phyloP scores from a whole-genome alignment of 2,797 vertebrate genomes.

The Macropodus opercularis region DNA sequence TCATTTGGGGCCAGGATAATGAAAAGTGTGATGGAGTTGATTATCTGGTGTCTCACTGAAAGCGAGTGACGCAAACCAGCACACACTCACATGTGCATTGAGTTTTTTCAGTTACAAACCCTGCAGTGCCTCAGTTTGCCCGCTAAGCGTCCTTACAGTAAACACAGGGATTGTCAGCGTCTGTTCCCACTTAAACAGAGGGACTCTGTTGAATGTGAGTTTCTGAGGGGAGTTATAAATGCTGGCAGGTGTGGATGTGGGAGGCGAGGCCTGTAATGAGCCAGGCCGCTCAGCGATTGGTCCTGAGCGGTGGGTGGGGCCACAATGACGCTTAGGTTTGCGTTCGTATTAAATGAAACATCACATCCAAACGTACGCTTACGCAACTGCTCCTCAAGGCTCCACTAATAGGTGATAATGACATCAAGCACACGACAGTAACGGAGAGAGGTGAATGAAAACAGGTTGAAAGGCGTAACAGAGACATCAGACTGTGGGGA shows the following conservation, averaged over 20 bases:
- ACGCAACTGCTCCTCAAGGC: conserved; percentile 62
- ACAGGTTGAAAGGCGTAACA: conserved; percentile 32
- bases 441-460: conserved; percentile 30
- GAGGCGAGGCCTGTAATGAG: conserved; percentile 69
- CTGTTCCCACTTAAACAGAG: conserved; percentile 64
- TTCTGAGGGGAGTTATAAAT: conserved; percentile 65
- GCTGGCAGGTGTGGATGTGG: conserved; percentile 73
- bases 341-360: conserved; percentile 70
- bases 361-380: conserved; percentile 65
- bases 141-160: conserved; percentile 65
- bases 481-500: conserved; percentile 19
- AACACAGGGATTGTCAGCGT: conserved; percentile 31
- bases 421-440: conserved; percentile 46
- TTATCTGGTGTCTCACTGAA: not conserved
- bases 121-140: conserved; percentile 55
- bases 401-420: conserved; percentile 55
- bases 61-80: not conserved
- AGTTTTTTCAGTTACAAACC: not conserved
- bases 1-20: not conserved
- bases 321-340: conserved; percentile 67
- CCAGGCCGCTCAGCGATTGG: conserved; percentile 57
- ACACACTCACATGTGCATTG: conserved; percentile 25
- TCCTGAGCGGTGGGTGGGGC: conserved; percentile 42
- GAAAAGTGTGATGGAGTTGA: not conserved
- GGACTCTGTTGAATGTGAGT: conserved; percentile 65